Conservation (phyloP, 2,797 vertebrate species). For the Hippoglossus hippoglossus region DNA sequence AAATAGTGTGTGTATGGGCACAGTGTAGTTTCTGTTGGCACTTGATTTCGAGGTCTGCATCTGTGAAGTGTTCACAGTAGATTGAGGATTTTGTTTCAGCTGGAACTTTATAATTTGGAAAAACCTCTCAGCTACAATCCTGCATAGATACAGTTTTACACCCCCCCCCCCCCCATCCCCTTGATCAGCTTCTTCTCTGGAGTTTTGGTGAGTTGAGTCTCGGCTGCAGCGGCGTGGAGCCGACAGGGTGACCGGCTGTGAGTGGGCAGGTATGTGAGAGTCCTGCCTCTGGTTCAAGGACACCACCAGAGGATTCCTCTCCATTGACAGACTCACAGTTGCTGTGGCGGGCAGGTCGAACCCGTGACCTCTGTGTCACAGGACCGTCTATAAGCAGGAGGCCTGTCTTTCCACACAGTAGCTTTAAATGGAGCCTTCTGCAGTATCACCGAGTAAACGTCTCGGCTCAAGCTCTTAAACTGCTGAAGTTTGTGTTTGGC, state of each 20-base stretch:
- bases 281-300: slow-evolving; percentile 43
- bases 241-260: slow-evolving; percentile 22
- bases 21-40: too few relatives aligned
- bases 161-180: too few relatives aligned
- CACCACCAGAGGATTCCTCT: slow-evolving; percentile 28
- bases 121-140: too few relatives aligned
- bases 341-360: slow-evolving; percentile 19
- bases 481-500: slow-evolving; percentile 35
- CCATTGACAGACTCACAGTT: slow-evolving; percentile 35
- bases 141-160: too few relatives aligned
- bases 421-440: slow-evolving; percentile 22
- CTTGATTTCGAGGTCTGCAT: too few relatives aligned
- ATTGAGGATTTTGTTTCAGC: too few relatives aligned
- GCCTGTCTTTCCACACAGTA: slow-evolving; percentile 2
- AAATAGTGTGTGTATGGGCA: too few relatives aligned
- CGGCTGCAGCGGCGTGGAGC: background rate
- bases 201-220: too few relatives aligned
- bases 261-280: slow-evolving; percentile 23
- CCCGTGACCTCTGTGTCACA: slow-evolving; percentile 36
- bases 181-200: too few relatives aligned
- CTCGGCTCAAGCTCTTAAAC: slow-evolving; percentile 40
- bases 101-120: too few relatives aligned
- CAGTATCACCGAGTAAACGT: slow-evolving; percentile 14
- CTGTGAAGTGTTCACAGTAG: too few relatives aligned
- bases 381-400: slow-evolving; percentile 38